Conservation (phyloP, 2,797 vertebrate genomes). For the Eleutherodactylus coqui region DNA sequence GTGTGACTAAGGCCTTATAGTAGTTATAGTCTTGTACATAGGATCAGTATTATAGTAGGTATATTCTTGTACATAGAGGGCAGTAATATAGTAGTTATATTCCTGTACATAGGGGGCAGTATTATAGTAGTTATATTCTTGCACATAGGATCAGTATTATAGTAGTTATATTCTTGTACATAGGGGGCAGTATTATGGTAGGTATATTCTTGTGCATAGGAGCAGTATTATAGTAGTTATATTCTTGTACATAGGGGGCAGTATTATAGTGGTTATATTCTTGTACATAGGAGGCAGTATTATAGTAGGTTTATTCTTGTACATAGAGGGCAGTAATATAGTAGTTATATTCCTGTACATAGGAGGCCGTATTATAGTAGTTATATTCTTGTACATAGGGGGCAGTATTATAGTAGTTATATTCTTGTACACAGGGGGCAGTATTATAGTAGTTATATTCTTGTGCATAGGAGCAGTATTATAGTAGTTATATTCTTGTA, state of each 20-base stretch:
- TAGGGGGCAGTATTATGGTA: neutral
- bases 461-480: neutral
- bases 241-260: neutral
- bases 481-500: neutral
- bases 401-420: neutral
- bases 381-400: neutral
- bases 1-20: too few species aligned
- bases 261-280: neutral
- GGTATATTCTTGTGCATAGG: neutral
- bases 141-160: neutral
- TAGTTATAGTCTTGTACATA: neutral
- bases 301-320: conserved; percentile 3
- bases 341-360: neutral
- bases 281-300: neutral
- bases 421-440: neutral
- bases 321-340: neutral
- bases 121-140: neutral
- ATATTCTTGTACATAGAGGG: neutral
- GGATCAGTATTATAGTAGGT: neutral
- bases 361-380: neutral
- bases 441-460: too few species aligned
- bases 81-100: conserved; percentile 9
- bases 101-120: neutral
- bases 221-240: neutral
- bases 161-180: neutral